Base-by-base conservation (phyloP, 2,888 invertebrate genomes). In the Drosophila ezoana region DNA sequence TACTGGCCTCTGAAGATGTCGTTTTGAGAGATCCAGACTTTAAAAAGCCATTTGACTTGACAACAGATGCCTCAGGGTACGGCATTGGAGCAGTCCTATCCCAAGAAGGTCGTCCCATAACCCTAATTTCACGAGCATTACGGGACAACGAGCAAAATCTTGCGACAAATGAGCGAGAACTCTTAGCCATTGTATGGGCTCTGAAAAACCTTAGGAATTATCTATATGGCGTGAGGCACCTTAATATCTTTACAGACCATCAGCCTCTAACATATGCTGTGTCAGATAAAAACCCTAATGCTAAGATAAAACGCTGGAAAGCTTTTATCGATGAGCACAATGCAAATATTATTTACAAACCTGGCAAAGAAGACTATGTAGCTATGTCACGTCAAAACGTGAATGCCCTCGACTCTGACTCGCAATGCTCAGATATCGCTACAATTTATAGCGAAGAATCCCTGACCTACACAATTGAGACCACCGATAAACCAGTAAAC, bases 401-500 rank as follows among this genome's bases (percentile, higher is more conserved):
- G 3, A 56, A 53, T 13, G 43, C 53, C 13, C 10, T 52, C 10
- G 16, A 54, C 11, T 3, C 20, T 3, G 23, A 23, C 23, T 23
- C 23, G 23, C 13, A 32, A 23, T 35, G 52, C 8, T 61, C 48
- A 1, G 52, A 53, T 13, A 13, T 48, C 1, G 67, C 47, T 6
- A 57, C 47, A 8, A 38, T 57, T 28, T 56, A 71, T 40, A 71
- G 67, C 44, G 62, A 73, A 47, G 41, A n/a, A 23, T 71, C 71
- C 13, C 16, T 69, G 16, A 73, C 74, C 10, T 65, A 71, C 47
- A 70, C 64, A 9, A 72, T 72, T 32, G 65, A 67, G 28, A 33
- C 69, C 14, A 70, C 59, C 9, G 59, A 72, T 4, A 73, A 76
- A 14, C 77, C 74, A 8, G 23, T 80, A 14, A 77, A 76, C 54